Conservation (phyloP, 2,113 vertebrate species). For the Petrocephalus zakoni region DNA sequence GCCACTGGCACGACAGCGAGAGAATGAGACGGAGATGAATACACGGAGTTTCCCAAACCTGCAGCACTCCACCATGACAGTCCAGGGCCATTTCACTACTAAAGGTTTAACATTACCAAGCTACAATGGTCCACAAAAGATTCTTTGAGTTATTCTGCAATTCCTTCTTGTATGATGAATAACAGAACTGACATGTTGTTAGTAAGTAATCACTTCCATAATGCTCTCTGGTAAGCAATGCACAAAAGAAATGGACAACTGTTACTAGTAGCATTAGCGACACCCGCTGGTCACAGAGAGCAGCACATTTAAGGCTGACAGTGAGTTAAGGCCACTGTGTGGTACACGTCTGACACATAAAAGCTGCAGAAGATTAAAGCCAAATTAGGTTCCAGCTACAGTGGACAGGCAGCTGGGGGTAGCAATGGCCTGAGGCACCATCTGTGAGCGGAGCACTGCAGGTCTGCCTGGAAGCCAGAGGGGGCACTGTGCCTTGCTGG, state of each 20-base stretch:
- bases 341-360: neutral
- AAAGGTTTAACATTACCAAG: neutral
- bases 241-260: neutral
- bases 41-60: constrained; percentile 5
- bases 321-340: neutral
- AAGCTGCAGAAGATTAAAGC: neutral
- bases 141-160: neutral
- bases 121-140: neutral
- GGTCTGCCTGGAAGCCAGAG: neutral
- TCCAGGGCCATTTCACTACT: neutral
- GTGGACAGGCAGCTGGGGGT: constrained; percentile 13
- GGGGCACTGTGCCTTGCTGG: constrained; percentile 73
- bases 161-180: neutral
- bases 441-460: neutral
- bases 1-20: neutral
- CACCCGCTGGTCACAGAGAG: constrained; percentile 1
- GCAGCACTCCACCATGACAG: constrained; percentile 26
- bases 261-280: neutral
- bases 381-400: neutral
- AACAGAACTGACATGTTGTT: neutral
- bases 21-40: neutral
- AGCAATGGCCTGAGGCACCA: constrained; percentile 24
- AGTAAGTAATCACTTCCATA: neutral
- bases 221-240: neutral
- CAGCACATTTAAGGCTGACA: neutral